A percentile compares a stretch with the other conserved stretches of the same genome.
Conservation (phyloP, 2,113 vertebrate species). For the Grus americana region DNA sequence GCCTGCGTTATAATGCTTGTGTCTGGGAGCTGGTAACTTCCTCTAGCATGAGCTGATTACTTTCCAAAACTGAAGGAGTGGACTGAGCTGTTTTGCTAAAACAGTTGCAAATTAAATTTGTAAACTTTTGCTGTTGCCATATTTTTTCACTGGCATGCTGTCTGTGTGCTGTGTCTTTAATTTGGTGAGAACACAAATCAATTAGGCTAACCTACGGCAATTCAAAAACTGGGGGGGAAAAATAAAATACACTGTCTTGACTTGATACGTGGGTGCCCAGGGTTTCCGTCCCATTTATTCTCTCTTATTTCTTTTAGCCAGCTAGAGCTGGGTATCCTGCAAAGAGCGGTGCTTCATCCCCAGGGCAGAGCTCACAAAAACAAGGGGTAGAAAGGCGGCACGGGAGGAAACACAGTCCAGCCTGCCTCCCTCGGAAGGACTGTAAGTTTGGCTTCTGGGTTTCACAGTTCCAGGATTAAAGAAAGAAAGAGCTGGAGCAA, state of each 20-base stretch:
- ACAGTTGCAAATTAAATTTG: slow-evolving; percentile 72
- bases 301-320: neutral
- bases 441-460: neutral
- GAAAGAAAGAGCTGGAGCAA: neutral
- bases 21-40: slow-evolving; percentile 49
- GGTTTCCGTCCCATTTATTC: neutral
- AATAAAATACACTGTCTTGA: neutral
- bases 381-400: neutral
- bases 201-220: slow-evolving; percentile 41
- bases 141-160: slow-evolving; percentile 57
- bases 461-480: neutral
- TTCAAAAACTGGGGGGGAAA: neutral
- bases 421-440: neutral
- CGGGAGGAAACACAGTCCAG: neutral
- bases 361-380: neutral
- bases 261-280: neutral
- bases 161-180: slow-evolving; percentile 27
- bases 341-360: neutral
- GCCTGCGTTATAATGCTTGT: neutral
- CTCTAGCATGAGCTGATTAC: slow-evolving; percentile 65
- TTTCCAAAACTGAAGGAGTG: slow-evolving; percentile 73
- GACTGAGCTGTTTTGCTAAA: slow-evolving; percentile 76
- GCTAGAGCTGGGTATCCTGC: neutral
- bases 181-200: slow-evolving; percentile 49
- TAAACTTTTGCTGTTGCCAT: slow-evolving; percentile 71